Conservation (phyloP, 2,888 invertebrate species). For the Conchocele bisecta region DNA sequence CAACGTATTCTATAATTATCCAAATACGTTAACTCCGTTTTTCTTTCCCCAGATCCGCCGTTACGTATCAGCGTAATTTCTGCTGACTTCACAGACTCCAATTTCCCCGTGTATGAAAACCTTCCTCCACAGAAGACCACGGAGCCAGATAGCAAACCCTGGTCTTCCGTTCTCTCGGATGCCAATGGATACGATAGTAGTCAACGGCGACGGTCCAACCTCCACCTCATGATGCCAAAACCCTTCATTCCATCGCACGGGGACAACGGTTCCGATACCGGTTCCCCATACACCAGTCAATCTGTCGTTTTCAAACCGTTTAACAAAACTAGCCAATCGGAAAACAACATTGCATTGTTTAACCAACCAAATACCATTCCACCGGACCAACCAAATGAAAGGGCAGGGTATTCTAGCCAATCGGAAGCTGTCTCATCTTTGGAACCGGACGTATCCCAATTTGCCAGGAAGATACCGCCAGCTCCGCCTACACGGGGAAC, state of each 20-base stretch:
- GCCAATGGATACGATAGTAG: slow-evolving; percentile 52
- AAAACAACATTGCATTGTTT: too few species aligned
- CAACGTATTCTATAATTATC: too few species aligned
- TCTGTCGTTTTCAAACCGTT: too few species aligned
- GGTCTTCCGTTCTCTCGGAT: slow-evolving; percentile 53
- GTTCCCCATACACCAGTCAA: too few species aligned
- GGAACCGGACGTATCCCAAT: slow-evolving; percentile 34
- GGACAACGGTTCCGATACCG: too few species aligned
- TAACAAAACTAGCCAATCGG: too few species aligned
- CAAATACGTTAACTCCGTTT: too few species aligned
- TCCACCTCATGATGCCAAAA: slow-evolving; percentile 73
- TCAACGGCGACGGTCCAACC: slow-evolving; percentile 66
- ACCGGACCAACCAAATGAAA: too few species aligned
- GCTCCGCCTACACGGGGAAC: slow-evolving; percentile 53
- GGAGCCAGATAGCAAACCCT: slow-evolving; percentile 38
- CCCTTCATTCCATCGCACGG: slow-evolving; percentile 68
- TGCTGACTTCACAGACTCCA: slow-evolving; percentile 47
- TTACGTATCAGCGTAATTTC: slow-evolving; percentile 51
- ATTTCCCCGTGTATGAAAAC: slow-evolving; percentile 72
- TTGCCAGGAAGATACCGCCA: slow-evolving; percentile 39
- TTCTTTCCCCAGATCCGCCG: slow-evolving; percentile 50
- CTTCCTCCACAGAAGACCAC: slow-evolving; percentile 59
- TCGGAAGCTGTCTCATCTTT: too few species aligned
- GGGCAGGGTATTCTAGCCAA: too few species aligned
- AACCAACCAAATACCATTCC: too few species aligned